Evolutionary conservation across 1,140 invertebrate species (phyloP), one percentile per base, ranked within the genome.

Genomic region (Euglossa dilemma): DNA sequence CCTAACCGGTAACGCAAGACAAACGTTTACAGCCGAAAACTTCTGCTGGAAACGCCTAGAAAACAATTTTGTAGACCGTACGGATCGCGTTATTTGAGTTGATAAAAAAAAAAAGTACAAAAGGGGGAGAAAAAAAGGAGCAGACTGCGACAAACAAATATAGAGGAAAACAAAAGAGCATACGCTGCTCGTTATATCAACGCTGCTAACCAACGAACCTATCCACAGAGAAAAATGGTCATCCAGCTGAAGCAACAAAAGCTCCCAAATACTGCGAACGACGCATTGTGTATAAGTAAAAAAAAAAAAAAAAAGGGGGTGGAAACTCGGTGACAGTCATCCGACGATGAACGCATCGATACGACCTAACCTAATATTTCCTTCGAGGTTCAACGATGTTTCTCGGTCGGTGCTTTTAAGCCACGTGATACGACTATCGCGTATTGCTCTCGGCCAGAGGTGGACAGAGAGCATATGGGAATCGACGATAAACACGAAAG

Each of bases 401-500:
- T 87, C 80, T 83, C 64, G 80, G 73, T 75, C 18, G 8, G 12
- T 16, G 64, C 59, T 75, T 86, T 87, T 52, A 71, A 18, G 23
- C 20, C 45, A 43, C 56, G 45, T 59, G 80, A 50, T 23, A 71
- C 57, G 63, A 18, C 23, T 43, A 36, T 75, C n/a, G 74, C 43
- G 18, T 45, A 74, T 83, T 70, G 79, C 70, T 71, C 72, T 80
- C 66, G 16, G 70, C 75, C 76, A 75, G 59, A 71, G 57, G 64
- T 36, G 20, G 43, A 50, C 47, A 47, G 52, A 64, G 71, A 50
- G 23, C 43, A 36, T 25, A 54, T 80, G 76, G 71, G 47, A 7
- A 59, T 59, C 50, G 57, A 74, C 67, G 80, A 80, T 89, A 80
- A 80, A 86, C 72, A 80, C 57, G 81, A 88, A 87, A 81, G 20